Percentiles rank a stretch among this genome's conserved stretches.
Evolutionary conservation across 2,797 vertebrate genomes (phyloP).

Genomic region (Schizopygopsis pylzovi): DNA sequence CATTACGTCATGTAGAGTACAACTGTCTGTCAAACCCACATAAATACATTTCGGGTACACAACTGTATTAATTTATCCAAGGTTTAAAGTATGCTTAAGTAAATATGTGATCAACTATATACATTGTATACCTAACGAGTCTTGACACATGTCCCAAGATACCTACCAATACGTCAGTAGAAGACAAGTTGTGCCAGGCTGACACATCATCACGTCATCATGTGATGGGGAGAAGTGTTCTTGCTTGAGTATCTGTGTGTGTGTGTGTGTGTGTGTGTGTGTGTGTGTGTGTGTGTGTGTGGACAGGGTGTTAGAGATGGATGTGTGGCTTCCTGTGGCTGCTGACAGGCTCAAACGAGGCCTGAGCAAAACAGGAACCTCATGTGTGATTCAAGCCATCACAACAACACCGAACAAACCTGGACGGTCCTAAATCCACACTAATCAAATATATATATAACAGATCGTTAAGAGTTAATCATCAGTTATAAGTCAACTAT

Average conservation of each 20-base stretch:
- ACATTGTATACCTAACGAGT: neutral
- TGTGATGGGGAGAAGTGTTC: constrained; percentile 30
- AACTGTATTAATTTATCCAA: neutral
- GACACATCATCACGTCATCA: constrained; percentile 67
- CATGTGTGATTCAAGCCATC: constrained; percentile 62
- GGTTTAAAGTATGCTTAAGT: too few species aligned
- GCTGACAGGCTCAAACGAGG: constrained; percentile 73
- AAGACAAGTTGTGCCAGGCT: constrained; percentile 55
- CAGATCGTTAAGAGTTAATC: neutral
- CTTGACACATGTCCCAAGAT: neutral
- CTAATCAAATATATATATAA: constrained; percentile 13
- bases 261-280: constrained; percentile 21
- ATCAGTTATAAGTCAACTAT: neutral
- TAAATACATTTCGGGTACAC: neutral
- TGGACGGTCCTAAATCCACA: neutral
- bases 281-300: too few species aligned
- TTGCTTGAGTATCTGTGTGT: neutral
- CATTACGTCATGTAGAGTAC: constrained; percentile 10
- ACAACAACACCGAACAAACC: constrained; percentile 49
- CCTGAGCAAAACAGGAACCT: constrained; percentile 73
- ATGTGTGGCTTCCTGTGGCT: constrained; percentile 71
- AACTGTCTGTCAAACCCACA: constrained; percentile 15
- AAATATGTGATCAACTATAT: constrained; percentile 6
- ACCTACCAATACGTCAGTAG: neutral
- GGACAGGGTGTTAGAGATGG: constrained; percentile 61